These are phyloP conservation scores for Melanostigma gelatinosum DNA, from an alignment of 2,113 vertebrate genomes.

Conservation along the genomic window DNA sequence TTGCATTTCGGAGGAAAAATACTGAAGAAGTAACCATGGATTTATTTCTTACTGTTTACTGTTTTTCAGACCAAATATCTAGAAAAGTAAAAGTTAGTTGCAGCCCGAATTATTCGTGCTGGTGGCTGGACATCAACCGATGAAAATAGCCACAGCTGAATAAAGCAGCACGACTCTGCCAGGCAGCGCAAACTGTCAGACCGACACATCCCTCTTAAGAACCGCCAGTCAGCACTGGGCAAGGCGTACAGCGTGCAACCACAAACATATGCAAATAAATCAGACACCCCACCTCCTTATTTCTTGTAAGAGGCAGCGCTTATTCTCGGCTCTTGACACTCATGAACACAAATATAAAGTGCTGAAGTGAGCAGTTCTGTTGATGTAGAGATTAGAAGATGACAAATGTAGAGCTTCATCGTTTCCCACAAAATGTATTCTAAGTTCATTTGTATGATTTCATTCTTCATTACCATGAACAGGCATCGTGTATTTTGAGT, in stretches of 20 bases:
- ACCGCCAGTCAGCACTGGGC: background rate
- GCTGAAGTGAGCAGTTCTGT: background rate
- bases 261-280: conserved; percentile 14
- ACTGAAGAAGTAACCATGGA: background rate
- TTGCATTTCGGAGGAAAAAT: background rate
- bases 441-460: background rate
- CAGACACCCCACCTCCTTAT: background rate
- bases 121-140: background rate
- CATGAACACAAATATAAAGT: background rate
- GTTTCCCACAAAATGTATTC: background rate
- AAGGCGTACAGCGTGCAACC: background rate
- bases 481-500: background rate
- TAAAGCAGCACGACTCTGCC: background rate
- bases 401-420: background rate
- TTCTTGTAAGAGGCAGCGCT: conserved; percentile 9
- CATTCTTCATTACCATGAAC: background rate
- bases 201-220: background rate
- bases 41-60: background rate
- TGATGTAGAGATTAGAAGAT: background rate
- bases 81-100: background rate
- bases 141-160: background rate
- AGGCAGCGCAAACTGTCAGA: background rate
- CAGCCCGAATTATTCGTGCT: background rate
- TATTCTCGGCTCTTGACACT: background rate
- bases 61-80: background rate